Conservation (phyloP, 2,888 invertebrate genomes). For the Monoplex corrugatus region DNA sequence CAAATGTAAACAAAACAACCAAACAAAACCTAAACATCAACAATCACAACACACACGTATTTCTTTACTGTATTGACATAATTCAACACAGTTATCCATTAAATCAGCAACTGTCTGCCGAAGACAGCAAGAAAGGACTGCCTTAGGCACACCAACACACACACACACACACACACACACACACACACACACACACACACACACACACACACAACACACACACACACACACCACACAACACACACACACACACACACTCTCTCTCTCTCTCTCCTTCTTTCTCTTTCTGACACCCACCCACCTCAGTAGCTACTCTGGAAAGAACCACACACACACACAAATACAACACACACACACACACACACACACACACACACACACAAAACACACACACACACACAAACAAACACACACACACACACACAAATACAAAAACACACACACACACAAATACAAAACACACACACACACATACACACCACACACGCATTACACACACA, state of each 20-base stretch:
- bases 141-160: no score
- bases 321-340: background rate
- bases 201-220: background rate
- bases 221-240: background rate
- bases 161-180: background rate
- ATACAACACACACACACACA: background rate
- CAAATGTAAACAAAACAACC: no score
- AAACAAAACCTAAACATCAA: background rate
- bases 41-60: no score
- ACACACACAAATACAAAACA: background rate
- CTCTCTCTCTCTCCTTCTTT: no score
- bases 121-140: no score
- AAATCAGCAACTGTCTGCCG: no score
- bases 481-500: no score
- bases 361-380: slow-evolving; percentile 2
- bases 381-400: background rate
- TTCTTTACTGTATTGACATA: no score
- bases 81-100: no score
- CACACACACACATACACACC: no score
- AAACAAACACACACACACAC: background rate
- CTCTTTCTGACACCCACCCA: background rate
- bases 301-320: no score
- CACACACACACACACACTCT: background rate
- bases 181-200: background rate
- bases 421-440: background rate